phyloP scores from a whole-genome alignment of 2,888 invertebrate species.

The Palloptera scutellata region DNA sequence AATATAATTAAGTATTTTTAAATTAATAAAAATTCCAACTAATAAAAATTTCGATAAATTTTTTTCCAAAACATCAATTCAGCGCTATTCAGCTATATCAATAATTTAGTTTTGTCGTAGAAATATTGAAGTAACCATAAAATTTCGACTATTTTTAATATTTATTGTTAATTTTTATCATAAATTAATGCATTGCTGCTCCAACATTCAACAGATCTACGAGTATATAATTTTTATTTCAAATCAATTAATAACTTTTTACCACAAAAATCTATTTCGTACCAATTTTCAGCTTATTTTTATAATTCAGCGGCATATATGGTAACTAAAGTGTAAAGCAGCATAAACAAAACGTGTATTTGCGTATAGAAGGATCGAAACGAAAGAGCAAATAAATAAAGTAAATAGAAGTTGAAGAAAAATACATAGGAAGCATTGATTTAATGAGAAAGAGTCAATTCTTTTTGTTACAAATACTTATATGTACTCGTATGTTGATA shows the following conservation, averaged over 20 bases:
- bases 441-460: background rate
- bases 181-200: too few species aligned
- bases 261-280: too few species aligned
- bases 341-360: background rate
- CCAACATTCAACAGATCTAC: too few species aligned
- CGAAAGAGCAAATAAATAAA: slow-evolving; percentile 10
- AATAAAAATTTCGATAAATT: background rate
- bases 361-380: slow-evolving; percentile 19
- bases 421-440: background rate
- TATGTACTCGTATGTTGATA: background rate
- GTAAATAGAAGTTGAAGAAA: slow-evolving; percentile 13
- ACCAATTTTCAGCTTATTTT: background rate
- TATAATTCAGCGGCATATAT: slow-evolving; percentile 6
- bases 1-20: too few species aligned
- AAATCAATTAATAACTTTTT: too few species aligned
- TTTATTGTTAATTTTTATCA: too few species aligned
- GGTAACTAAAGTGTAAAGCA: slow-evolving; percentile 4
- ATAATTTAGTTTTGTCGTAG: too few species aligned
- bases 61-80: slow-evolving; percentile 17
- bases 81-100: background rate
- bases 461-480: slow-evolving; percentile 3
- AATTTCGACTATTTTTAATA: too few species aligned
- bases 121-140: too few species aligned
- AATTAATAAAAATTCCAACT: too few species aligned
- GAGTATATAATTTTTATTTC: too few species aligned